phyloP scores from a whole-genome alignment of 2,797 vertebrate genomes.

The Holocentrus rufus region DNA sequence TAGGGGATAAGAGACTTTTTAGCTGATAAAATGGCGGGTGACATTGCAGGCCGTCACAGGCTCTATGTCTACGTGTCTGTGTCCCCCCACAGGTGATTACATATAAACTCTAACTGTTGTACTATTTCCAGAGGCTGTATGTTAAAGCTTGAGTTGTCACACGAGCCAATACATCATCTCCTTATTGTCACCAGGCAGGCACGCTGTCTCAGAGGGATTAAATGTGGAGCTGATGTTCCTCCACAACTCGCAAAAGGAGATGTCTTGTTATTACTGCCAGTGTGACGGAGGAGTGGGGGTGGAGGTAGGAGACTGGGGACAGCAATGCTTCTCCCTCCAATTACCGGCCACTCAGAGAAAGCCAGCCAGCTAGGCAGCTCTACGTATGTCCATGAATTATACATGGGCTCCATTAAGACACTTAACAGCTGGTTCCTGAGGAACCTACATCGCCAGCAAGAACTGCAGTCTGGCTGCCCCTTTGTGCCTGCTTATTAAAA shows the following conservation, averaged over 20 bases:
- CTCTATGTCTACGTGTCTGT: conserved; percentile 21
- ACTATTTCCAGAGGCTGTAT: conserved; percentile 14
- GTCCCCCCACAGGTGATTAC: conserved; percentile 45
- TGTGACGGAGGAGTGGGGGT: conserved; percentile 22
- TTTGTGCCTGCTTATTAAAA: conserved; percentile 70
- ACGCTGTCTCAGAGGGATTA: conserved; percentile 42
- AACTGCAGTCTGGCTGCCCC: conserved; percentile 40
- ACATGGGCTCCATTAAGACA: conserved; percentile 74
- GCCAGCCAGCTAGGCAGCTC: conserved; percentile 46
- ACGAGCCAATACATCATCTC: conserved; percentile 46
- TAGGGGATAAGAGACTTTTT: conserved; percentile 6
- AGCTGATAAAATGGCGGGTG: conserved; percentile 34
- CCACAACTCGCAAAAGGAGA: conserved; percentile 21
- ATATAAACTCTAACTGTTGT: conserved; percentile 41
- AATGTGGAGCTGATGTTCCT: conserved; percentile 41
- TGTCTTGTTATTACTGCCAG: conserved; percentile 11
- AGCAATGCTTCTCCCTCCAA: conserved; percentile 51
- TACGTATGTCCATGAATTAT: conserved; percentile 71
- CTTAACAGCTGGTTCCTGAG: conserved; percentile 73
- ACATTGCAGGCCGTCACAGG: conserved; percentile 31
- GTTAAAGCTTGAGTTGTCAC: conserved; percentile 23
- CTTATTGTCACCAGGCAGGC: conserved; percentile 31
- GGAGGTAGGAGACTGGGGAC: conserved; percentile 14
- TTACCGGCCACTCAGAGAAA: conserved; percentile 57
- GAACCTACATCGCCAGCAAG: conserved; percentile 53